These are phyloP conservation scores for Dasypogon diadema DNA, from an alignment of 2,888 invertebrate species.

Conservation along the genomic window DNA sequence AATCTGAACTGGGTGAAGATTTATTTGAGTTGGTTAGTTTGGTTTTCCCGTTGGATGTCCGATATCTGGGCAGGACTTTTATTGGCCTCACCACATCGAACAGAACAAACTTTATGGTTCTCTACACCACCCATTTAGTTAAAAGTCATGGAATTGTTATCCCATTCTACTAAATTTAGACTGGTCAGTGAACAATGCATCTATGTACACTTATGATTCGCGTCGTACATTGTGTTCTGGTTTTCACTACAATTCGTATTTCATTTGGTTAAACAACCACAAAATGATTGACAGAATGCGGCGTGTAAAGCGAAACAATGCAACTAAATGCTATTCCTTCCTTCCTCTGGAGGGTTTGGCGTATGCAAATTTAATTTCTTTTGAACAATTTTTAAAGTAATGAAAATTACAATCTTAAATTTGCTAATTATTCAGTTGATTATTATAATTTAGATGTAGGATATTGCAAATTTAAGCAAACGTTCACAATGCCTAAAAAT, in stretches of 20 bases:
- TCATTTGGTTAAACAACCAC: slow-evolving; percentile 22
- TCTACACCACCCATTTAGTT: not conserved
- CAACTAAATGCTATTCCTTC: not conserved
- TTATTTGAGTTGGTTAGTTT: slow-evolving; percentile 6
- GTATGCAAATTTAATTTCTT: too few species aligned
- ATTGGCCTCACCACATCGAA: slow-evolving; percentile 19
- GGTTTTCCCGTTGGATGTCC: not conserved
- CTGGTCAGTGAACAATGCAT: not conserved
- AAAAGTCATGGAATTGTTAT: slow-evolving; percentile 2
- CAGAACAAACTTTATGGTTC: not conserved
- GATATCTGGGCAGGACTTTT: slow-evolving; percentile 2
- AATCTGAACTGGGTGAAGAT: slow-evolving; percentile 16
- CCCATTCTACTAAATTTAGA: not conserved
- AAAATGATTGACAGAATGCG: slow-evolving; percentile 24
- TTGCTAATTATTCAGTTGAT: too few species aligned
- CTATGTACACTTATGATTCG: not conserved
- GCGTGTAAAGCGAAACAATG: not conserved
- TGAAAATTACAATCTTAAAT: too few species aligned
- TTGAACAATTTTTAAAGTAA: too few species aligned
- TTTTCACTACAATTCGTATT: not conserved
- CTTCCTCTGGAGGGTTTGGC: too few species aligned
- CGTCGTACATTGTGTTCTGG: slow-evolving; percentile 9
- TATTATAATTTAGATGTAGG: too few species aligned
- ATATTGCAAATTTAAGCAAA: too few species aligned
- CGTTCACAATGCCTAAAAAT: too few species aligned